Evolutionary conservation across 2,113 vertebrate genomes (phyloP), one percentile per base, ranked within the genome.

Genomic region (Spermophilus dauricus): DNA sequence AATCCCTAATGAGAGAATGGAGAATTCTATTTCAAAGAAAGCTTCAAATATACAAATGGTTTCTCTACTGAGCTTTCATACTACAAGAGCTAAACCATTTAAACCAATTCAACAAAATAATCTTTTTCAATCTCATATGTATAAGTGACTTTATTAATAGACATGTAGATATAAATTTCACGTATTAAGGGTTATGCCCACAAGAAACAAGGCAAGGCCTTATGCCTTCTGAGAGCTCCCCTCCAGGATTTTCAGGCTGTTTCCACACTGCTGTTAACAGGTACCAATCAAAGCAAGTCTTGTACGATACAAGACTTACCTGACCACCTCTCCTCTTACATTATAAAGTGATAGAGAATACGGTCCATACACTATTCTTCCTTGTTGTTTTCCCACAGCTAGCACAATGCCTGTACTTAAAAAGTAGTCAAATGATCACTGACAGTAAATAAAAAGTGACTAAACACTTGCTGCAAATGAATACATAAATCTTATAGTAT

Each of bases 1-100:
- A 89, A 85, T 76, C 56, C 45, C 69, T 76, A 58, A 77, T 70
- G 26, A 51, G n/a, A 90, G 63, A 70, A 95, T 58, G 37, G 72
- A 84, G 42, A 78, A 70, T 48, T 95, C 51, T 39, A 72, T 73
- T 51, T 8, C 76, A 81, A 94, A 94, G 92, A 87, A 88, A 91
- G 12, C 51, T 70, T 70, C 39, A 80, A 91, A 90, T 61, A 95
- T 18, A 88, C 67, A 65, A 92, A 95, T 22, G 78, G 32, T 32
- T 75, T 75, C 67, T 87, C 34, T n/a, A 92, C 20, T 51, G 16
- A n/a, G 51, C 48, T 83, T 51, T 96, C 77, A 89, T 89, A 83
- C 69, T 76, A 48, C 39, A 84, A 65, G 30, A 91, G 63, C 22
- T 72, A 91, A 96, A 70, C 70, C 85, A 93, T 28, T 96, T 96